phyloP scores from a whole-genome alignment of 1,140 invertebrate genomes.

The Megathymus violae region DNA sequence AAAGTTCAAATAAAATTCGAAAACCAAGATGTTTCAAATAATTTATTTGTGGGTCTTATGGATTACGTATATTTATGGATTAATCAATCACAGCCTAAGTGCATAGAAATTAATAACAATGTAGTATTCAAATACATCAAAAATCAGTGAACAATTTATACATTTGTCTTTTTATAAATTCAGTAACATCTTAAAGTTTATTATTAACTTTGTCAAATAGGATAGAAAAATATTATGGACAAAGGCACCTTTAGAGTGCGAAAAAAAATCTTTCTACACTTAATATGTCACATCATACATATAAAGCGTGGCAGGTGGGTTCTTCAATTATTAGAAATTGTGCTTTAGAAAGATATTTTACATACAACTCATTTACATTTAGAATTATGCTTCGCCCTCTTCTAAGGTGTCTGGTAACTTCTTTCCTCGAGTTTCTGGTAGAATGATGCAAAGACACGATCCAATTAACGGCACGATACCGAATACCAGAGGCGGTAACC shows the following conservation, averaged over 20 bases:
- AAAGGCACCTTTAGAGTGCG: no score
- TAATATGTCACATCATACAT: neutral
- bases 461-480: slow-evolving; percentile 86
- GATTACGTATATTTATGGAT: no score
- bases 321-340: neutral
- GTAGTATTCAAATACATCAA: neutral
- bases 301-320: slow-evolving; percentile 13
- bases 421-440: slow-evolving; percentile 85
- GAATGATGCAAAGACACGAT: slow-evolving; percentile 85
- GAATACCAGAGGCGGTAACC: slow-evolving; percentile 88
- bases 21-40: no score
- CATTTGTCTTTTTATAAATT: no score
- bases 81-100: neutral
- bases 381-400: slow-evolving; percentile 69
- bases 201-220: neutral
- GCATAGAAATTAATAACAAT: no score
- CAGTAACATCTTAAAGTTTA: neutral
- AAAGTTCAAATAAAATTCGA: no score
- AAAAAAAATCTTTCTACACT: neutral
- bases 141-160: no score
- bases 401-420: slow-evolving; percentile 77
- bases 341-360: neutral
- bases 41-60: no score
- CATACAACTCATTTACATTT: neutral
- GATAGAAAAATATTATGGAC: no score